A percentile compares a stretch with the other conserved stretches of the same genome.
These are phyloP conservation scores for Dioctria rufipes DNA, from an alignment of 2,888 invertebrate species.

Conservation along the genomic window DNA sequence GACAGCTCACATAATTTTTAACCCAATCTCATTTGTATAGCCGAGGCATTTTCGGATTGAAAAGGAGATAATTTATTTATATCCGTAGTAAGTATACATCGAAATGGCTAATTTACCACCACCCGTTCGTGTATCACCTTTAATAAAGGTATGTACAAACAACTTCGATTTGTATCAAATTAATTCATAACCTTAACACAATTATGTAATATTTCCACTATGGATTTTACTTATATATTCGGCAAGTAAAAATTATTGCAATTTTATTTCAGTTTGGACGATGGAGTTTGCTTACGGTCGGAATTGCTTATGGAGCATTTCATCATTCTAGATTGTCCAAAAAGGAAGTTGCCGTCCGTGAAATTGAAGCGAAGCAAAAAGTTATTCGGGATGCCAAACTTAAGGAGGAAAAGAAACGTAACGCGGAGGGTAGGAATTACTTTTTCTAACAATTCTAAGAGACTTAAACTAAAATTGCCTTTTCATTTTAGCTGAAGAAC, in stretches of 20 bases:
- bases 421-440: conserved; percentile 73
- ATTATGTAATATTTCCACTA: conserved; percentile 31
- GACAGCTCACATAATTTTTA: too few relatives aligned
- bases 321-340: conserved; percentile 80
- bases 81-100: too few relatives aligned
- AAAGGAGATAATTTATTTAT: too few relatives aligned
- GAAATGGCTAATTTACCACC: conserved; percentile 71
- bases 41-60: too few relatives aligned
- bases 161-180: neutral
- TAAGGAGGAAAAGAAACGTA: conserved; percentile 80
- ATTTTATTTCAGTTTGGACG: conserved; percentile 78
- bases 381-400: conserved; percentile 80
- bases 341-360: conserved; percentile 78
- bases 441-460: conserved; percentile 22
- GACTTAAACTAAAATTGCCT: neutral
- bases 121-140: conserved; percentile 85
- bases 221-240: neutral
- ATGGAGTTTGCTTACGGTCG: conserved; percentile 83
- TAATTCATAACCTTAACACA: conserved; percentile 7
- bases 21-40: too few relatives aligned
- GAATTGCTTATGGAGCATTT: conserved; percentile 83
- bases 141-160: conserved; percentile 79
- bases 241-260: neutral
- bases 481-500: conserved; percentile 63
- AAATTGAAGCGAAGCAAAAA: conserved; percentile 79